Conservation (phyloP, 2,888 invertebrate genomes). For the Neoaliturus tenellus region DNA sequence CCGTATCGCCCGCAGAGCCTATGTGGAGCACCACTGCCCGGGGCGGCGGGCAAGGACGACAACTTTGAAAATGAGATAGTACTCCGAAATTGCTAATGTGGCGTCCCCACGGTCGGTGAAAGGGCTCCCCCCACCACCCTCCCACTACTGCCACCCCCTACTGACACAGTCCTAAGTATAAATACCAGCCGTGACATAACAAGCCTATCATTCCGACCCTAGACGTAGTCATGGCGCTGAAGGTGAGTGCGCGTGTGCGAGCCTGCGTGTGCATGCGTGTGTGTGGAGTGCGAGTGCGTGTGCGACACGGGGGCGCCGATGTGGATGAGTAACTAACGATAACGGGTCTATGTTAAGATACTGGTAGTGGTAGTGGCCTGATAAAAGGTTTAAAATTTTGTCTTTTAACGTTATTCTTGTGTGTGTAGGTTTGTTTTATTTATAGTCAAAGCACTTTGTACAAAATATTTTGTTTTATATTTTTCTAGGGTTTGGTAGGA, state of each 20-base stretch:
- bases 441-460: no score
- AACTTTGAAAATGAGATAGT: conserved; percentile 45
- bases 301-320: background rate
- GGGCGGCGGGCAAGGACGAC: conserved; percentile 31
- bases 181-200: conserved; percentile 12
- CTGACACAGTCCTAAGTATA: conserved; percentile 5
- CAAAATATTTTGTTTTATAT: no score
- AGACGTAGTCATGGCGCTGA: conserved; percentile 32
- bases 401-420: no score
- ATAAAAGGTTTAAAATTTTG: no score
- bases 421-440: no score
- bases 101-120: conserved; percentile 34
- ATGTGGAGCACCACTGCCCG: conserved; percentile 21
- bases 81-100: conserved; percentile 43
- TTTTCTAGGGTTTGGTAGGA: no score
- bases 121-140: background rate
- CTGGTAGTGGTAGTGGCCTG: background rate
- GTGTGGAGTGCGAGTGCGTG: background rate
- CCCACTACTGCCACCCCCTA: background rate
- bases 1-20: background rate
- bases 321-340: background rate
- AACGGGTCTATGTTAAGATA: background rate
- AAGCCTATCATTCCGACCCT: conserved; percentile 34
- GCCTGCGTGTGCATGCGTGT: background rate
- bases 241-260: conserved; percentile 4